Evolutionary conservation across 2,888 invertebrate genomes (phyloP).

Genomic region (Oscheius myriophilus): DNA sequence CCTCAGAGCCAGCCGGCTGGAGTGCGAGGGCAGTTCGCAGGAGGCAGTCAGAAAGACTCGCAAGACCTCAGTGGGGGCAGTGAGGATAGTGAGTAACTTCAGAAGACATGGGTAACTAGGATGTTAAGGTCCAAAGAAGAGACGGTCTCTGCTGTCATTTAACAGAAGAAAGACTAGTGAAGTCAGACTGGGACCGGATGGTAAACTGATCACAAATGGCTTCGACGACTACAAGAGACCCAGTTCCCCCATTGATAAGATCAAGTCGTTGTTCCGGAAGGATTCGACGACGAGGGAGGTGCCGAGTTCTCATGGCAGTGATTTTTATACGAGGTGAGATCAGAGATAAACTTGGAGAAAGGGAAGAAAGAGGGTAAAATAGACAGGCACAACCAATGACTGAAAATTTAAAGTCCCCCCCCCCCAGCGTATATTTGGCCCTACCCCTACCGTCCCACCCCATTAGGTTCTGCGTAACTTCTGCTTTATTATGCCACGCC

Average conservation of each 20-base stretch:
- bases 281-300: constrained; percentile 14
- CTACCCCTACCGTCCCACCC: no score
- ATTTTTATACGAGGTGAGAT: constrained; percentile 11
- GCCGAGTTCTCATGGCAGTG: constrained; percentile 21
- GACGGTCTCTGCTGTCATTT: constrained; percentile 48
- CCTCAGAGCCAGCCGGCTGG: constrained; percentile 34
- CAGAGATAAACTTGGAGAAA: not conserved
- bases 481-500: no score
- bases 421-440: no score
- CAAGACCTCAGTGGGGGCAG: constrained; percentile 24
- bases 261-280: constrained; percentile 65
- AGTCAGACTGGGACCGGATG: constrained; percentile 61
- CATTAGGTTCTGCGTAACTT: no score
- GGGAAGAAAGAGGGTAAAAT: not conserved
- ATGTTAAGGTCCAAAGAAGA: constrained; percentile 46
- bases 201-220: constrained; percentile 58
- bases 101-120: not conserved
- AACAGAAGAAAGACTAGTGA: constrained; percentile 62
- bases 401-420: no score
- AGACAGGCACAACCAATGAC: no score
- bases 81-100: constrained; percentile 17
- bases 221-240: constrained; percentile 60
- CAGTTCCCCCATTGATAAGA: constrained; percentile 68
- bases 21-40: constrained; percentile 25
- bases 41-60: constrained; percentile 29